phyloP scores from a whole-genome alignment of 1,140 invertebrate genomes.

The Nephotettix cincticeps region DNA sequence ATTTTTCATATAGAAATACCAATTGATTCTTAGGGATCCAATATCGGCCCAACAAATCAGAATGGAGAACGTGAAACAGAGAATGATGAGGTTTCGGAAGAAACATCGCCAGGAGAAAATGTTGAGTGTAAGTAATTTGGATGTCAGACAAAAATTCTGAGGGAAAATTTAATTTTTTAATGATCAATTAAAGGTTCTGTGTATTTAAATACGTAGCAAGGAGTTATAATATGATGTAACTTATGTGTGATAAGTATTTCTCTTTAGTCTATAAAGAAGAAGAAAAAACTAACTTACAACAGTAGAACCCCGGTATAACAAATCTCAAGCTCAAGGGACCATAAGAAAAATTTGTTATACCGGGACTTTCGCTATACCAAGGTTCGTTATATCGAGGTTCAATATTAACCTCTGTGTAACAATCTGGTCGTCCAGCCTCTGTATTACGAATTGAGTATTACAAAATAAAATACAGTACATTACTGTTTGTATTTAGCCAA shows the following conservation, averaged over 20 bases:
- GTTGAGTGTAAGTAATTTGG: neutral
- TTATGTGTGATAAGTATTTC: neutral
- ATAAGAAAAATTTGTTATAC: too few species aligned
- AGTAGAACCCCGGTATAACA: too few species aligned
- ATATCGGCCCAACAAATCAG: neutral
- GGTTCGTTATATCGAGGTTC: too few species aligned
- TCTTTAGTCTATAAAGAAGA: neutral
- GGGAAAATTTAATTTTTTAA: neutral
- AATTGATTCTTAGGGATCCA: neutral
- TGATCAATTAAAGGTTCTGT: neutral
- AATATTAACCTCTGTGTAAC: too few species aligned
- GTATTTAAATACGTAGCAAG: too few species aligned
- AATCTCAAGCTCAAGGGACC: too few species aligned
- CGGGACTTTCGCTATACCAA: too few species aligned
- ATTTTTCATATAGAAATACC: too few species aligned
- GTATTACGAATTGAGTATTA: too few species aligned
- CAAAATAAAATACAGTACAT: too few species aligned
- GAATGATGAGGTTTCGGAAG: neutral
- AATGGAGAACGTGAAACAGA: neutral
- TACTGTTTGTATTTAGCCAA: too few species aligned
- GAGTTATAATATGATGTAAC: neutral
- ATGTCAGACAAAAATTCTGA: neutral
- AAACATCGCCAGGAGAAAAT: neutral
- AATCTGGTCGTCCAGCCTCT: too few species aligned
- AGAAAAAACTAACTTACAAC: neutral